These are phyloP conservation scores for Lasiommata megera DNA, from an alignment of 2,888 invertebrate species.

Conservation along the genomic window DNA sequence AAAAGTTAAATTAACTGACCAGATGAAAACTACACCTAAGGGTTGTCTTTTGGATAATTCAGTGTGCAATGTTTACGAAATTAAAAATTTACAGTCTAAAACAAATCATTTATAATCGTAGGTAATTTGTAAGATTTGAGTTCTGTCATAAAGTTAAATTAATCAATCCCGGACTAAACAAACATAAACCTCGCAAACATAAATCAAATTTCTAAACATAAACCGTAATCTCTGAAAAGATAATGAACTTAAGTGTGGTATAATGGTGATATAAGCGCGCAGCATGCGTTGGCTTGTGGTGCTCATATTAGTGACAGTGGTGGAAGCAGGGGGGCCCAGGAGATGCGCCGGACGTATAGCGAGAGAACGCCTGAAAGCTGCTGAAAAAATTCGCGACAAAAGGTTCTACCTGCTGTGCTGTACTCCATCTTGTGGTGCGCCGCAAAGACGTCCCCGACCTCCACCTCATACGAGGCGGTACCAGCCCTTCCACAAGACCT, in stretches of 20 bases:
- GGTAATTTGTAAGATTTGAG: too few relatives aligned
- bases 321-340: constrained; percentile 47
- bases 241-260: constrained; percentile 5
- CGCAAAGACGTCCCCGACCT: constrained; percentile 45
- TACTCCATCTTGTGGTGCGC: constrained; percentile 52
- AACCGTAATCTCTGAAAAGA: background rate
- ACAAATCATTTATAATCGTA: too few relatives aligned
- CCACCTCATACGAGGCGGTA: constrained; percentile 54
- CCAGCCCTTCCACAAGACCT: constrained; percentile 70
- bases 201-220: background rate
- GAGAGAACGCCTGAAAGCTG: constrained; percentile 68
- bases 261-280: constrained; percentile 36
- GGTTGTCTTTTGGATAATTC: too few relatives aligned
- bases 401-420: constrained; percentile 68
- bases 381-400: constrained; percentile 72
- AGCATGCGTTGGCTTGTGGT: constrained; percentile 53
- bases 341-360: constrained; percentile 68
- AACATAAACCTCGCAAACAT: too few relatives aligned
- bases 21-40: too few relatives aligned
- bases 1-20: too few relatives aligned
- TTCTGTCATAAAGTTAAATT: too few relatives aligned
- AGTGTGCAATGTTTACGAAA: too few relatives aligned
- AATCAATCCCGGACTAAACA: too few relatives aligned
- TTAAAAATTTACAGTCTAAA: too few relatives aligned
- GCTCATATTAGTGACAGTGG: constrained; percentile 40